Base-by-base conservation (phyloP, 2,113 vertebrate species). In the Progne subis region DNA sequence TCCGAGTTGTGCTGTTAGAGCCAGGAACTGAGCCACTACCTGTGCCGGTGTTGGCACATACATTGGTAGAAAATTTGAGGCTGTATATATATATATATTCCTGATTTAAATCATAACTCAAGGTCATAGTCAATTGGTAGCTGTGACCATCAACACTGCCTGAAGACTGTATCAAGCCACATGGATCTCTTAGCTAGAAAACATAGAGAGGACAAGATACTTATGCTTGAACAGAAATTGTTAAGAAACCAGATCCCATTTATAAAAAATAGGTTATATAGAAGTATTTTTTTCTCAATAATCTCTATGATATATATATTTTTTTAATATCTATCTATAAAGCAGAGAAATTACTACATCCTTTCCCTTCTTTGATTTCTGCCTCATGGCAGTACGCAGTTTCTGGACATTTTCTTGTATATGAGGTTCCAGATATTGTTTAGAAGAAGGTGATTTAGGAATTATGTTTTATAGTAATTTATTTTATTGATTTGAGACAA, bases 351-450 rank as follows among this genome's bases (percentile, higher is more conserved):
- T 44, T 20, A 31, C 17, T 56, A 12, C 3, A 44, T 21, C 1
- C 1, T 68, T 71, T 52, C 4, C 16, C 4, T 47, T 9, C 43
- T 65, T 78, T 81, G 31, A n/a, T n/a, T 90, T 88, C 5, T 6
- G 12, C 3, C 1, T 56, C 55, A 41, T 4, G 7, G 39, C 2
- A 44, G 28, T 59, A 49, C 57, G 8, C 1, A 32, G 1, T 52
- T 82, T 68, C 44, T 60, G 14, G 32, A 46, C 8, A 46, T 72
- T 25, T 11, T 74, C 4, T 56, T 70, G 2, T 57, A 6, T 37
- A 49, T 17, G 10, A 2, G 2, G 1, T 31, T 84, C 12, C 32
- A 43, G 28, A 49, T 43, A 11, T 46, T 74, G 14, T 39, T 76
- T 70, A 84, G 60, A 70, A 70, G 3, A 68, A 55, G 5, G 3